Base-by-base conservation (phyloP, 2,888 invertebrate species). In the Laspeyria flexula region DNA sequence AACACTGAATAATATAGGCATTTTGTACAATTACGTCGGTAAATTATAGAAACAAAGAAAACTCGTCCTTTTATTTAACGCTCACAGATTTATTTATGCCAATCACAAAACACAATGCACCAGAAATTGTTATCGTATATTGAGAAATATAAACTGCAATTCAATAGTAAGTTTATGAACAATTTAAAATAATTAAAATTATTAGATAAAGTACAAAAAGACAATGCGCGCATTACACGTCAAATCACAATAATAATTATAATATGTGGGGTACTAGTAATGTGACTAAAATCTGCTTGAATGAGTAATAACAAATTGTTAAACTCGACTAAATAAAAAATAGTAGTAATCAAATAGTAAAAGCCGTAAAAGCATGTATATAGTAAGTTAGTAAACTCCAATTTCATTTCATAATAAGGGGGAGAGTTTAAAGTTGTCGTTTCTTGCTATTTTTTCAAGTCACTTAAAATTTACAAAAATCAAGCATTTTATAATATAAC, bases 1-100 rank as follows among this genome's bases (percentile, higher is more conserved):
- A 23, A 98, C 97, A 80, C 97, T 96, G 85, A 97, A 99, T 60
- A 99, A 90, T 71, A 99, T 95, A 51, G 98, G 97, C 99, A 99
- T 99, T 70, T 78, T 89, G 72, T 49, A 55, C 39, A 64, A 68
- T 59, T 57, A 52, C 56, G 56, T 58, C 41, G 42, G 33, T 43
- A 9, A 55, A 47, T 49, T 51, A 38, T 38, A 43, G 49, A 56
- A 67, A 67, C 60, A 65, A 70, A 67, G 64, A 33, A 49, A 58
- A 51, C 52, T 55, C 51, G 40, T 29, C 40, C 41, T 25, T 30
- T 42, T 37, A 5, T 29, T n/a, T 15, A 37, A 55, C 45, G 61
- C 56, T 47, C 48, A 50, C 53, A 44, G 35, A 43, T 43, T 43
- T 50, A 42, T 3, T 23, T 5, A 25, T 25, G 41, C 27, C 45